Evolutionary conservation across 2,888 invertebrate species (phyloP), one percentile per base, ranked within the genome.

Genomic region (Bembecia ichneumoniformis): DNA sequence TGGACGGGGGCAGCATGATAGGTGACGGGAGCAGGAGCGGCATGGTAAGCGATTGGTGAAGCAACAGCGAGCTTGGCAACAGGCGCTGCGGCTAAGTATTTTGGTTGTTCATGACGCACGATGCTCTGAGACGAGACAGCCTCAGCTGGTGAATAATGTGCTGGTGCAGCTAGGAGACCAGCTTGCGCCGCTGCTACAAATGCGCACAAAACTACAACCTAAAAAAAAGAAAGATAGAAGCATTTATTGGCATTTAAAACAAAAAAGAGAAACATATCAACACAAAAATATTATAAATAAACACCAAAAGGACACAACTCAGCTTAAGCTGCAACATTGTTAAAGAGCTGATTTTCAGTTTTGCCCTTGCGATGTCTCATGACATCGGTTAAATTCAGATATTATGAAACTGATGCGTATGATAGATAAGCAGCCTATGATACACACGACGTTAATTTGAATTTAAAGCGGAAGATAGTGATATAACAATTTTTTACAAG

Each of bases 1-100:
- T 80, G 74, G 47, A 75, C 69, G 49, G 74, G 70, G 51, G 76
- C 66, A 35, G 73, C 52, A 47, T 70, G 34, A 73, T 50, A 16
- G 55, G 54, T 50, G 40, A 60, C 57, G 7, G 63, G 57, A 15
- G 60, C 55, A 52, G 57, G 35, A 17, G 50, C 47, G 7, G 50
- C 49, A 11, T 48, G 49, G 47, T 58, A 51, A 44, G 58, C 63
- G 53, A 64, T 40, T 9, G 57, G 57, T 3, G 57, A 57, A 36
- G 62, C 47, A 47, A 52, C 52, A 47, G 60, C 55, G 48, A 54
- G 57, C 47, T 57, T 56, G 51, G 64, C 60, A 46, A 59, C 54
- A 14, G 63, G 60, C 13, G 58, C 56, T n/a, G 53, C 14, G 53
- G 53, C 52, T 35, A 58, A 47, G 34, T 58, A 47, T 49, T 53